Evolutionary conservation across 2,888 invertebrate species (phyloP), one percentile per base, ranked within the genome.

Genomic region (Drosophila quinaria): DNA sequence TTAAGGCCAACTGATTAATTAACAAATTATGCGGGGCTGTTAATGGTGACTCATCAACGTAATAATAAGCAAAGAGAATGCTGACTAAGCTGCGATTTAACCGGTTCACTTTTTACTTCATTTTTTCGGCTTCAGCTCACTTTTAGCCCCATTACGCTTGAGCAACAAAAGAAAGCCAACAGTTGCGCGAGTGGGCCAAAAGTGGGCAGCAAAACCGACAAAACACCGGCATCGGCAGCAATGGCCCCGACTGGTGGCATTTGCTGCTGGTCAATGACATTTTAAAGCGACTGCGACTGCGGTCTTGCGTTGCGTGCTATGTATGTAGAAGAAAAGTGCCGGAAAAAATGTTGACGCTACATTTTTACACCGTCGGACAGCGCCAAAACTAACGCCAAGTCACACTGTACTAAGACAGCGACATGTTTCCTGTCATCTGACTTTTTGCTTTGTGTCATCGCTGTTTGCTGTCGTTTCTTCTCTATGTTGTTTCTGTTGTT

Each of bases 211-310:
- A 62, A 62, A 63, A 75, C 80, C 76, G 72, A 67, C 76, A 74
- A 78, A 78, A 76, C 75, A 74, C 74, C 75, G 78, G 78, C 78
- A 78, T 49, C 31, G 37, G 52, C 64, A 44, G 64, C 67, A 62
- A 46, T 50, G 78, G 76, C 74, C 74, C 86, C 80, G 69, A 63
- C 78, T 74, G 64, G 74, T 81, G 80, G 84, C 89, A 89, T 87
- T 86, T 87, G 81, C 88, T 89, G 90, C 88, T 89, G 90, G 89
- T 90, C 89, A 89, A 89, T 90, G 89, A 90, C 89, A 90, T 88
- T 89, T 88, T 79, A 75, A 73, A 88, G 87, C 75, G 59, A 46
- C 37, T 15, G 17, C 50, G 50, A 60, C 73, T 2, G 78, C 69
- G 74, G 64, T 70, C 15, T 58, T 68, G 42, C 55, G 55, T 66